Evolutionary conservation across 2,113 vertebrate genomes (phyloP), one percentile per base, ranked within the genome.

Genomic region (Gallinago undulata): DNA sequence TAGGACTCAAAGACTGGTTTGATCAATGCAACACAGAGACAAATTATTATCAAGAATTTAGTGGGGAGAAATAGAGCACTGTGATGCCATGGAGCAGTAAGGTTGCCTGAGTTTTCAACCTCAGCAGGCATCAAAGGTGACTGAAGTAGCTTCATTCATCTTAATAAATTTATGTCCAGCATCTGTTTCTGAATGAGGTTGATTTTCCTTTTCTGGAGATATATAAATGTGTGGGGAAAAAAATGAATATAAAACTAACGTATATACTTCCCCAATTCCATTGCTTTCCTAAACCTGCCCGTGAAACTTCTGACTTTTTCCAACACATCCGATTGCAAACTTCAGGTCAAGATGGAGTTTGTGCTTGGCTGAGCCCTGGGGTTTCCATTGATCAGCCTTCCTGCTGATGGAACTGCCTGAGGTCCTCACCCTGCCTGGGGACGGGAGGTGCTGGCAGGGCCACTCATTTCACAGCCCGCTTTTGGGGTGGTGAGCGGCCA

Each of bases 81-180:
- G 87, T 84, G 91, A 19, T 73, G 73, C 53, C 45, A 30, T 57
- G 67, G 70, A 94, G 73, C 76, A 60, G 83, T n/a, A 48, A 91
- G 64, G 77, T 21, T 53, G 45, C 43, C 80, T 41, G 73, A 89
- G 43, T 33, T 74, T 80, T 53, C 60, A 57, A 28, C 51, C 84
- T 67, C 47, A 53, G 51, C 66, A 59, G 87, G 56, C 69, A 66
- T 55, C 80, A 55, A 56, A 75, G 56, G 77, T 60, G 69, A 87
- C 62, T 41, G 56, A 70, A 19, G 74, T 3, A 60, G 51, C 43
- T 93, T 76, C 67, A 21, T 64, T 85, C 89, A 56, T 55, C 70
- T 76, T 78, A 28, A 70, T 72, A 70, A 70, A 82, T 67, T 55
- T 21, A 28, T 41, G 25, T 66, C 63, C 3, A 2, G n/a, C 45